Conservation (phyloP, 2,113 vertebrate species). For the Chloropsis cyanopogon region DNA sequence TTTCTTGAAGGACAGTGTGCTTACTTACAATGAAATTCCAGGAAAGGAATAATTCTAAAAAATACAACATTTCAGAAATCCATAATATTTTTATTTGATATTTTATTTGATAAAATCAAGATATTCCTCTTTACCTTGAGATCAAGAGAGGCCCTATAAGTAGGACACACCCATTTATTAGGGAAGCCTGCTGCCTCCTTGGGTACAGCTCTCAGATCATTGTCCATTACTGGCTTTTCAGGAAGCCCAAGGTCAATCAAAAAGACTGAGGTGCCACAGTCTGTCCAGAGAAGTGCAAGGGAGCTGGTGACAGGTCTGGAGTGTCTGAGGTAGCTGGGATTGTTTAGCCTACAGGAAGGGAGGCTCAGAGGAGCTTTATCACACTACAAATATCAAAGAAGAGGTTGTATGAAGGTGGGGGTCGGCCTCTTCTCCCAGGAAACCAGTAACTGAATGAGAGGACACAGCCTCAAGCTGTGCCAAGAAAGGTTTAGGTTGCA, state of each 20-base stretch:
- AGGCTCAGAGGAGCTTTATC: background rate
- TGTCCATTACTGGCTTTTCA: accelerated
- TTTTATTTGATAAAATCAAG: background rate
- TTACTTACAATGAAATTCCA: background rate
- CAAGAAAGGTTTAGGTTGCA: background rate
- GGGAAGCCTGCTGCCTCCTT: background rate
- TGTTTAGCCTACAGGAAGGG: background rate
- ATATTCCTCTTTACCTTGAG: background rate
- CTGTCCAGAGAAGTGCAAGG: background rate
- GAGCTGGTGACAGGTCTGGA: background rate
- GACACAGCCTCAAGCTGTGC: background rate
- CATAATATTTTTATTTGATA: background rate
- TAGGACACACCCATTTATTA: background rate
- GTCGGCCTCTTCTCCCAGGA: accelerated
- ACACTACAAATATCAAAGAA: background rate
- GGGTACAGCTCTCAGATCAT: background rate
- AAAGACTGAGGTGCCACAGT: background rate
- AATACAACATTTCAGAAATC: background rate
- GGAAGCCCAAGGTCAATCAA: background rate
- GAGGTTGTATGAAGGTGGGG: accelerated
- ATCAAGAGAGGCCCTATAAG: background rate
- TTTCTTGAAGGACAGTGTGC: background rate
- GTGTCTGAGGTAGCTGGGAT: background rate
- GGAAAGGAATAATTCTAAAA: background rate
- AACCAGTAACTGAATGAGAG: background rate